These are phyloP conservation scores for Yponomeuta cagnagella DNA, from an alignment of 2,888 invertebrate species.

Conservation along the genomic window DNA sequence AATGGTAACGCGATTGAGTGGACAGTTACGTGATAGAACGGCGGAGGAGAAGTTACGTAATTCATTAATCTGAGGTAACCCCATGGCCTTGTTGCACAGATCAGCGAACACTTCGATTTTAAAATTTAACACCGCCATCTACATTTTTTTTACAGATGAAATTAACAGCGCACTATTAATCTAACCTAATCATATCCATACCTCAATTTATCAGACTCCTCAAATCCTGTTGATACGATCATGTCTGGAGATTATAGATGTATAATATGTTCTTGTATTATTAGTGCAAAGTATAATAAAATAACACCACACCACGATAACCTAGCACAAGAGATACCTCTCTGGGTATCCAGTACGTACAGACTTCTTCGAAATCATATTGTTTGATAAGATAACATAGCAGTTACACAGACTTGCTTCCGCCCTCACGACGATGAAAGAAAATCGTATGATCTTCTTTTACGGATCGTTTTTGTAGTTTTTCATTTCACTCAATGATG, in stretches of 20 bases:
- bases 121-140: too few species aligned
- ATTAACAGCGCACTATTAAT: neutral
- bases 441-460: too few species aligned
- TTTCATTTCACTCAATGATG: too few species aligned
- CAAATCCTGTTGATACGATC: conserved; percentile 52
- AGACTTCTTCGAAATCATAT: conserved; percentile 44
- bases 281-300: neutral
- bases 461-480: too few species aligned
- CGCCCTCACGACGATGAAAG: conserved; percentile 26
- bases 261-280: too few species aligned
- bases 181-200: neutral
- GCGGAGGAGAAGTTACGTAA: too few species aligned
- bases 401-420: conserved; percentile 31
- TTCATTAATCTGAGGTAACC: too few species aligned
- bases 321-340: conserved; percentile 17
- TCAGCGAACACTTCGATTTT: too few species aligned
- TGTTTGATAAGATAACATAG: conserved; percentile 54
- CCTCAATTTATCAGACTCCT: conserved; percentile 61
- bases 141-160: too few species aligned
- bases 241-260: conserved; percentile 26
- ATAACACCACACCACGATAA: conserved; percentile 39
- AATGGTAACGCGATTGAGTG: too few species aligned
- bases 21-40: too few species aligned
- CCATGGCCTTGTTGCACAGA: too few species aligned
- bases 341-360: conserved; percentile 37